phyloP scores from a whole-genome alignment of 2,888 invertebrate genomes.

The Pristionchus japonicus region DNA sequence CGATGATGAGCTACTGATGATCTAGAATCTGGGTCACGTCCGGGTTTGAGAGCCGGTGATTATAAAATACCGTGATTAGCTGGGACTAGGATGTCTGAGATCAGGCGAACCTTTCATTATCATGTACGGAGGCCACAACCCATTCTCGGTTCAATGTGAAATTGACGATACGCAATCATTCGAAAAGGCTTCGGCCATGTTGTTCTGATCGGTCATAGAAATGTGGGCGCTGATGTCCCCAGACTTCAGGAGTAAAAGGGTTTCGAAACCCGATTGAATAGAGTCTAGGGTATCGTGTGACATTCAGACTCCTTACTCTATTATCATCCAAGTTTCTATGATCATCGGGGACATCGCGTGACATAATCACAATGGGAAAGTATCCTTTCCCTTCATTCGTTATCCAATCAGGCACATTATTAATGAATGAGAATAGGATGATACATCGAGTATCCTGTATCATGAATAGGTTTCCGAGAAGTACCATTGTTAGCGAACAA shows the following conservation, averaged over 20 bases:
- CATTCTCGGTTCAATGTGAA: too few species aligned
- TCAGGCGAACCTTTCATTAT: neutral
- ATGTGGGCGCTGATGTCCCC: neutral
- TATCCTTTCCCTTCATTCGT: neutral
- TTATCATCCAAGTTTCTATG: neutral
- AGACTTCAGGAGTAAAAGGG: neutral
- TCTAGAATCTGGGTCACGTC: neutral
- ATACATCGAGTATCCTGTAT: too few species aligned
- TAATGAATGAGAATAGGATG: too few species aligned
- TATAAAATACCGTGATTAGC: neutral
- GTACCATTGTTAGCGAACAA: neutral
- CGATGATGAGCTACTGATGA: neutral
- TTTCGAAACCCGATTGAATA: slow-evolving; percentile 14
- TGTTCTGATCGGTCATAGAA: neutral
- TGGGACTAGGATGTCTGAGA: neutral
- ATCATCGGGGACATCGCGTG: neutral
- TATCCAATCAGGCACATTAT: neutral
- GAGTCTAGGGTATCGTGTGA: neutral
- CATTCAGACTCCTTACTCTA: neutral
- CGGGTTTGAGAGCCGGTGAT: neutral
- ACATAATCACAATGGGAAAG: neutral
- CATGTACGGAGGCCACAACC: neutral
- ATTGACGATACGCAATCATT: too few species aligned
- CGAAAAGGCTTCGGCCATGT: neutral
- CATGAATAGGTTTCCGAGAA: neutral